These are phyloP conservation scores for Metridium senile DNA, from an alignment of 92 coral and sea anemone genomes.

Conservation along the genomic window DNA sequence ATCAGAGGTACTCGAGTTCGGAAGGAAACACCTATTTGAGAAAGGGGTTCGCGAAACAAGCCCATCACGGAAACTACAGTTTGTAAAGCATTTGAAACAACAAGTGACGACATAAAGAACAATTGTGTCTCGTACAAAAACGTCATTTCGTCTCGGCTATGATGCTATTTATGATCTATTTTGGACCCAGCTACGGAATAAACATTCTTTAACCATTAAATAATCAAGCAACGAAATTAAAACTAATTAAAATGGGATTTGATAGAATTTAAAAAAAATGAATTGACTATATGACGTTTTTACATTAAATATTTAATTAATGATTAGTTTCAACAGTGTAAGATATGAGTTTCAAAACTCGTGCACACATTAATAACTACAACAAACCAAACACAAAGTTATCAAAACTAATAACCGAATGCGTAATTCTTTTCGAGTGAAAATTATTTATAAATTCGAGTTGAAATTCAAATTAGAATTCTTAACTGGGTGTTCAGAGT, in stretches of 20 bases:
- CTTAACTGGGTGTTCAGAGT: background rate
- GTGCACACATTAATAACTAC: too few species aligned
- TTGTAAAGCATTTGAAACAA: constrained; percentile 15
- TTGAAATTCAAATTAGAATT: too few species aligned
- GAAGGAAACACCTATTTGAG: constrained; percentile 52
- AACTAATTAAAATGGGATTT: background rate
- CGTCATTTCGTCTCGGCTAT: constrained; percentile 22
- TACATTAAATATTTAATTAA: too few species aligned
- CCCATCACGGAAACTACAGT: constrained; percentile 26
- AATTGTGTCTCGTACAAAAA: constrained; percentile 1
- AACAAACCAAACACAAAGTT: too few species aligned
- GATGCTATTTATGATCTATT: constrained; percentile 22
- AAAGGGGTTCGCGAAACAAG: constrained; percentile 24
- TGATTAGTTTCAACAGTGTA: too few species aligned
- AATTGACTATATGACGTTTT: background rate
- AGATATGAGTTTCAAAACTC: too few species aligned
- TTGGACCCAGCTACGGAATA: constrained; percentile 1
- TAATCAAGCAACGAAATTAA: background rate
- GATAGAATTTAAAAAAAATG: too few species aligned
- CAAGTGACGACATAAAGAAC: constrained; percentile 34
- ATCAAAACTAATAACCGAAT: background rate
- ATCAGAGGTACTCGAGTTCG: constrained; percentile 32
- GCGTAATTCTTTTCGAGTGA: too few species aligned
- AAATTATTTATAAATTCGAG: background rate
- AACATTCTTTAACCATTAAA: constrained; percentile 6